Evolutionary conservation across 2,888 invertebrate genomes (phyloP).

Genomic region (Leptopilina myrica): DNA sequence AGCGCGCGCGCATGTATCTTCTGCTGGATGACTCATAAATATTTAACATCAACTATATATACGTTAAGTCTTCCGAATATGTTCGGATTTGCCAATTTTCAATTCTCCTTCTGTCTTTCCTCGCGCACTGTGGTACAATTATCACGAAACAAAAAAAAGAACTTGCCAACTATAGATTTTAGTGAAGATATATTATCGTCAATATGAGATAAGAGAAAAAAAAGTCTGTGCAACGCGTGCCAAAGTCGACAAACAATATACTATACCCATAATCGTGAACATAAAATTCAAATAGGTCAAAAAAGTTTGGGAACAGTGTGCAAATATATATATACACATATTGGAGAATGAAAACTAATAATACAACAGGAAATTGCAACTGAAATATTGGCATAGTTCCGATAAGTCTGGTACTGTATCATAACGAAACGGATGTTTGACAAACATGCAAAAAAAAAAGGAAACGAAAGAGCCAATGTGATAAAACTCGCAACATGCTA

Average conservation of each 20-base stretch:
- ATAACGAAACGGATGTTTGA: too few relatives aligned
- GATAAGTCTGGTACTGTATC: too few relatives aligned
- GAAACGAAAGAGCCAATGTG: too few relatives aligned
- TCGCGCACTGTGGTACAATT: not conserved
- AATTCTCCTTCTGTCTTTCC: not conserved
- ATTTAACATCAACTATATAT: not conserved
- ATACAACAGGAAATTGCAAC: too few relatives aligned
- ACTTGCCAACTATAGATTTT: too few relatives aligned
- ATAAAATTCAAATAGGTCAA: slow-evolving; percentile 12
- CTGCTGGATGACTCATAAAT: slow-evolving; percentile 24
- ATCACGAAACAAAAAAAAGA: not conserved
- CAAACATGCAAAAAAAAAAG: too few relatives aligned
- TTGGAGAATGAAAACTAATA: not conserved
- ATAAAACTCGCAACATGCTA: too few relatives aligned
- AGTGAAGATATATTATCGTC: not conserved
- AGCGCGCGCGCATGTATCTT: slow-evolving; percentile 17
- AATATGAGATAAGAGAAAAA: not conserved
- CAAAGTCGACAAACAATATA: slow-evolving; percentile 11
- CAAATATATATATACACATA: not conserved
- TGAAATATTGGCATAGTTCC: too few relatives aligned
- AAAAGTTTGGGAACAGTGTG: not conserved
- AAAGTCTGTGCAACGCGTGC: not conserved
- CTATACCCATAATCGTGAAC: not conserved
- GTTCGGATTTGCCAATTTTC: slow-evolving; percentile 2
- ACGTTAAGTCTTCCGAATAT: not conserved